Conservation (phyloP, 2,888 invertebrate genomes). For the Lasioglossum malachurum region DNA sequence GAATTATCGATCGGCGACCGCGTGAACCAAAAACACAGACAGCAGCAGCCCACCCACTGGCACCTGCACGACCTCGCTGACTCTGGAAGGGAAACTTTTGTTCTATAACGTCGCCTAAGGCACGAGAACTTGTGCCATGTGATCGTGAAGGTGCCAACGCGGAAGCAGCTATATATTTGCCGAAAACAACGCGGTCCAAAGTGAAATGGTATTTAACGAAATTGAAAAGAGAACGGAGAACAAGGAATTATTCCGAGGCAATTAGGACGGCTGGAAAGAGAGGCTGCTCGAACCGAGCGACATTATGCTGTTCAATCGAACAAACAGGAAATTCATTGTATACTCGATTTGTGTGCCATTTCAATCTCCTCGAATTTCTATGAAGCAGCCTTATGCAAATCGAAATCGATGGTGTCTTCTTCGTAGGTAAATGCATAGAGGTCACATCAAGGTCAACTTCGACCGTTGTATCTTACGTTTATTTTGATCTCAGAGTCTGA, state of each 20-base stretch:
- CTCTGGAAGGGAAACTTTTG: constrained; percentile 43
- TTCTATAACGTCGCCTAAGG: constrained; percentile 10
- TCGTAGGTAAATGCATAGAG: neutral
- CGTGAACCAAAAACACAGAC: constrained; percentile 39
- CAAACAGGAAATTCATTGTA: neutral
- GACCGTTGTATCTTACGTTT: neutral
- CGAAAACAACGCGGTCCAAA: neutral
- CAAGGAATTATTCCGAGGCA: constrained; percentile 6
- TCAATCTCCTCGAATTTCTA: neutral
- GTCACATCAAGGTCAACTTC: neutral
- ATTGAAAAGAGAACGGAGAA: constrained; percentile 8
- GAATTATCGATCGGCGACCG: constrained; percentile 56
- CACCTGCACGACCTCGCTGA: constrained; percentile 45
- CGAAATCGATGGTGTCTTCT: neutral
- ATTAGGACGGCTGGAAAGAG: neutral
- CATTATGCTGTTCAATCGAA: neutral
- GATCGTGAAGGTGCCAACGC: neutral
- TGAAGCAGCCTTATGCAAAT: neutral
- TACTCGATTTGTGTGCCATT: neutral
- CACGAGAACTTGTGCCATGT: constrained; percentile 16
- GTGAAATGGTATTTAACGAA: neutral
- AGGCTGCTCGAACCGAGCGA: neutral
- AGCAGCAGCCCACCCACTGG: constrained; percentile 11
- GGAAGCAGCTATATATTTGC: neutral
- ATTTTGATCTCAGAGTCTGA: no score